These are phyloP conservation scores for Siniperca scherzeri DNA, from an alignment of 2,797 vertebrate species.

Conservation along the genomic window DNA sequence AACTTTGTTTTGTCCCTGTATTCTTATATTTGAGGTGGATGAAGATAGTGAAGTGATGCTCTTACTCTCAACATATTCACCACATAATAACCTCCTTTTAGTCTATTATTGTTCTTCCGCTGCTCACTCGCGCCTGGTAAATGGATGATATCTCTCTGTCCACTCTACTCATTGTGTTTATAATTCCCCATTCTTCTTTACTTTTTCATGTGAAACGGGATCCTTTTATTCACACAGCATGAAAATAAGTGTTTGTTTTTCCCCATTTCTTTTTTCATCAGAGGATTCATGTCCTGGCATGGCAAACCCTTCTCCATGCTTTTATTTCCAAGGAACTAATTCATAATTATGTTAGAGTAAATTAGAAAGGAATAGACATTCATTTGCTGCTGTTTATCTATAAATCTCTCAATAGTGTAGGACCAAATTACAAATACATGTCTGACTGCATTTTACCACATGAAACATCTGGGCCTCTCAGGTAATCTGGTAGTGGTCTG, in stretches of 20 bases:
- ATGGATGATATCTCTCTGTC: slow-evolving; percentile 1
- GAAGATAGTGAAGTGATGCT: slow-evolving; percentile 10
- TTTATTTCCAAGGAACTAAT: slow-evolving; percentile 8
- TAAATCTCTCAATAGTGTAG: neutral
- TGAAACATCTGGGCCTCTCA: neutral
- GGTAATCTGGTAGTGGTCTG: neutral
- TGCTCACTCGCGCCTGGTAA: neutral
- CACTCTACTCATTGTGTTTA: neutral
- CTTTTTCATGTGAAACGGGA: neutral
- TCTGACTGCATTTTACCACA: neutral
- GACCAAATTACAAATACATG: neutral
- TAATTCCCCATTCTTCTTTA: neutral
- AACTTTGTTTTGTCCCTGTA: slow-evolving; percentile 58
- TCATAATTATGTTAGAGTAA: neutral
- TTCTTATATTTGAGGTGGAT: slow-evolving; percentile 27
- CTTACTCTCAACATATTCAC: neutral
- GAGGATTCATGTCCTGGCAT: neutral
- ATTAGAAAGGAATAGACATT: neutral
- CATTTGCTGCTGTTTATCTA: neutral
- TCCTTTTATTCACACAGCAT: neutral
- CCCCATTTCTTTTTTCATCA: neutral
- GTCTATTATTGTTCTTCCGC: neutral
- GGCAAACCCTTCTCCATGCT: neutral
- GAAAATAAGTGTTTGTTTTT: neutral
- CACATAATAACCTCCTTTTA: slow-evolving; percentile 13